These are phyloP conservation scores for Channa argus DNA, from an alignment of 2,113 vertebrate genomes.

Conservation along the genomic window DNA sequence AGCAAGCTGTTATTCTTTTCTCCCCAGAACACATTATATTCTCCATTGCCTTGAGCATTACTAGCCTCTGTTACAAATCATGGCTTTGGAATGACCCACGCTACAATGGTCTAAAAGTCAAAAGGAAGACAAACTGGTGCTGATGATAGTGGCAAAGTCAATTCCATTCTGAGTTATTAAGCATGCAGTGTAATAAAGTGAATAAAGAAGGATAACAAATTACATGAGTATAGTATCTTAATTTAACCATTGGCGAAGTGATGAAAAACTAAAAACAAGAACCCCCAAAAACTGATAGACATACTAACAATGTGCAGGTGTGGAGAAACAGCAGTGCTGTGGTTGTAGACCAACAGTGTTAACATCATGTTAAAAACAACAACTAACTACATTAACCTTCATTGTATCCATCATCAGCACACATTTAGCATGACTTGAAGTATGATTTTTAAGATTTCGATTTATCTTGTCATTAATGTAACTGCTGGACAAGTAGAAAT, in stretches of 20 bases:
- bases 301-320: background rate
- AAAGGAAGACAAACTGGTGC: constrained; percentile 31
- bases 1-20: constrained; percentile 61
- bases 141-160: background rate
- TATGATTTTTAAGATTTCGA: too few species aligned
- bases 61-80: constrained; percentile 60
- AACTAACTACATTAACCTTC: constrained; percentile 1
- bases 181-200: background rate
- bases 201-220: background rate
- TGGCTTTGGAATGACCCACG: constrained; percentile 53
- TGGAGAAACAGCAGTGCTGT: background rate
- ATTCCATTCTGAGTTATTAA: background rate
- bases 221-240: too few species aligned
- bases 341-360: background rate
- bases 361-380: background rate
- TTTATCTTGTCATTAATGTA: background rate
- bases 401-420: background rate
- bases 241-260: background rate
- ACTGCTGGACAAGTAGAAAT: background rate
- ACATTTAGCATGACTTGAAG: too few species aligned
- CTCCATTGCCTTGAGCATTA: constrained; percentile 57
- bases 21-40: constrained; percentile 66
- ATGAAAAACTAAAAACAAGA: background rate
- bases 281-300: background rate
- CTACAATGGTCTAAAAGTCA: constrained; percentile 43